A percentile compares a stretch with the other conserved stretches of the same genome.
Conservation (phyloP, 2,113 vertebrate genomes). For the cattle (Bos taurus) region DNA sequence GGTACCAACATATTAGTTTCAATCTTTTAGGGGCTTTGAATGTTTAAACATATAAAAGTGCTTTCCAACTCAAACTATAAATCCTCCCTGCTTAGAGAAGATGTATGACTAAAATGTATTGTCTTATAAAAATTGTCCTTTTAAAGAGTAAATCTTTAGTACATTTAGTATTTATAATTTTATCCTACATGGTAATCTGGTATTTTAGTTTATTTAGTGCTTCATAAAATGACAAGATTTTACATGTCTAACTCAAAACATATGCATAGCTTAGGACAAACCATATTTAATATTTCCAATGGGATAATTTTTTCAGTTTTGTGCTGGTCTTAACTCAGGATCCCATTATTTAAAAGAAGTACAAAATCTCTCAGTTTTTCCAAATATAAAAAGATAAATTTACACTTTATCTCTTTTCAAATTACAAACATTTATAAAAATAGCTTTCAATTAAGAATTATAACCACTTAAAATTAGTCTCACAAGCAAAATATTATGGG, state of each 20-base stretch:
- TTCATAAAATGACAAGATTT: not conserved
- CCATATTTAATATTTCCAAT: not conserved
- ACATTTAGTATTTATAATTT: not conserved
- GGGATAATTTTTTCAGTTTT: not conserved
- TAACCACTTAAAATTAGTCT: not conserved
- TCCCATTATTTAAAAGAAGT: not conserved
- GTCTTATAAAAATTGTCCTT: not conserved
- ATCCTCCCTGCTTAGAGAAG: not conserved
- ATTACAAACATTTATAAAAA: not conserved
- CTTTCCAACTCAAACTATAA: not conserved
- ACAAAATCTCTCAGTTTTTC: not conserved
- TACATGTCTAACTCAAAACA: not conserved
- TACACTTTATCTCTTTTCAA: not conserved
- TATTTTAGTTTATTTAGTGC: not conserved
- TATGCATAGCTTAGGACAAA: not conserved
- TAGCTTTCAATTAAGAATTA: not conserved
- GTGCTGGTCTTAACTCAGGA: not conserved
- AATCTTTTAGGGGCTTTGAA: not conserved
- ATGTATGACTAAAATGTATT: not conserved
- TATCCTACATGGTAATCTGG: not conserved
- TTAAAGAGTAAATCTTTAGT: not conserved
- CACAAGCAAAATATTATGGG: constrained; percentile 21
- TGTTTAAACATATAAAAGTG: not conserved
- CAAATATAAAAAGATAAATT: not conserved
- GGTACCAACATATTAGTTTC: not conserved